phyloP scores from a whole-genome alignment of 2,797 vertebrate species.

The Atherinosoma microstoma region DNA sequence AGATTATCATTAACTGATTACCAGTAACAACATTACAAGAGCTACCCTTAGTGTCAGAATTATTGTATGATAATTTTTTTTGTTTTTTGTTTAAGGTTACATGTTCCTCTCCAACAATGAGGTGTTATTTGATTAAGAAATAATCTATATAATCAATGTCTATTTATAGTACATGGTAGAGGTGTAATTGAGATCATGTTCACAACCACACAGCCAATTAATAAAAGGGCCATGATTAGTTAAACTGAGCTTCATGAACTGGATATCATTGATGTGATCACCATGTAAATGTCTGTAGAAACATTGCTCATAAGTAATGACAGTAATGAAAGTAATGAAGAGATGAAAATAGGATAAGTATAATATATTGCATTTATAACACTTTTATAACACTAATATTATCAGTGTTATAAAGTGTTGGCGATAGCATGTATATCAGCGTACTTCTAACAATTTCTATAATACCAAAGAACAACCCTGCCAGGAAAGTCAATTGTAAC shows the following conservation, averaged over 20 bases:
- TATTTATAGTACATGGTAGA: not conserved
- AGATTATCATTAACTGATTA: not conserved
- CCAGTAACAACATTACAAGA: too few species aligned
- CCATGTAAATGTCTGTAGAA: constrained; percentile 36
- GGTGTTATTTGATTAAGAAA: not conserved
- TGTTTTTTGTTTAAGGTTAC: too few species aligned
- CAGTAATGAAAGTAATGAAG: constrained; percentile 8
- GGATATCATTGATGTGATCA: constrained; percentile 22
- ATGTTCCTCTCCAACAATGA: not conserved
- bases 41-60: not conserved
- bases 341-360: constrained; percentile 17
- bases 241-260: constrained; percentile 15
- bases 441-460: not conserved
- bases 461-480: constrained; percentile 14
- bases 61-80: not conserved
- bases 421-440: not conserved
- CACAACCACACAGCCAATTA: not conserved
- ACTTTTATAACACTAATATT: too few species aligned
- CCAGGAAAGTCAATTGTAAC: constrained; percentile 5
- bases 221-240: not conserved
- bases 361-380: too few species aligned
- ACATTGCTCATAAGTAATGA: not conserved
- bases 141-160: not conserved
- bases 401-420: not conserved
- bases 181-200: not conserved